Evolutionary conservation across 1,140 invertebrate genomes (phyloP).

Genomic region (Calliphora vicina): DNA sequence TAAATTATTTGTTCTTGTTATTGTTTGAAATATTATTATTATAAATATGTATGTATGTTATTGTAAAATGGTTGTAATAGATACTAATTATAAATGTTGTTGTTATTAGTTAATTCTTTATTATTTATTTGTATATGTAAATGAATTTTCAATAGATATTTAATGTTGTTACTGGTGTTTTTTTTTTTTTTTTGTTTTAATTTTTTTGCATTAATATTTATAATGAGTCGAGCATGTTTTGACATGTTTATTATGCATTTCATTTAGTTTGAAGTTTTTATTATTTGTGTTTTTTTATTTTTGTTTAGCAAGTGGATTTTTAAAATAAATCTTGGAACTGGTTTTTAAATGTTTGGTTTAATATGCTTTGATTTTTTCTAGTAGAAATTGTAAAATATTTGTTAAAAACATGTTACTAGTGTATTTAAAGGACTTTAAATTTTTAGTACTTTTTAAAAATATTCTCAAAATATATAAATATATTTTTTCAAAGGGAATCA

Average conservation of each 20-base stretch:
- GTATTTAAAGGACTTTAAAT: too few species aligned
- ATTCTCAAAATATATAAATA: too few species aligned
- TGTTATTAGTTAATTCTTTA: not conserved
- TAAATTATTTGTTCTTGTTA: conserved; percentile 31
- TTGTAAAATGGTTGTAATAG: not conserved
- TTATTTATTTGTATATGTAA: not conserved
- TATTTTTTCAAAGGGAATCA: too few species aligned
- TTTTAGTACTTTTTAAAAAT: too few species aligned
- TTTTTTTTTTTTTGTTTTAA: not conserved
- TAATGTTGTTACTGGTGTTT: not conserved
- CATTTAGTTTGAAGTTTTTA: not conserved
- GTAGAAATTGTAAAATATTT: too few species aligned
- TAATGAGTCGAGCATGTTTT: not conserved
- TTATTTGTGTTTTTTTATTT: too few species aligned
- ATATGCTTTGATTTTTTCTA: too few species aligned
- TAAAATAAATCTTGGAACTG: too few species aligned
- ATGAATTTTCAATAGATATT: not conserved
- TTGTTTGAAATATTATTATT: conserved; percentile 3
- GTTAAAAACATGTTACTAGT: too few species aligned
- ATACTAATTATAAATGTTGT: not conserved
- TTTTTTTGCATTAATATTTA: not conserved
- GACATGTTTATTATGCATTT: not conserved
- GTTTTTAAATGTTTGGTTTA: too few species aligned
- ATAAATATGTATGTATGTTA: not conserved
- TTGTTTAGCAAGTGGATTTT: too few species aligned